These are phyloP conservation scores for Karalla daura DNA, from an alignment of 2,797 vertebrate species.

Conservation along the genomic window DNA sequence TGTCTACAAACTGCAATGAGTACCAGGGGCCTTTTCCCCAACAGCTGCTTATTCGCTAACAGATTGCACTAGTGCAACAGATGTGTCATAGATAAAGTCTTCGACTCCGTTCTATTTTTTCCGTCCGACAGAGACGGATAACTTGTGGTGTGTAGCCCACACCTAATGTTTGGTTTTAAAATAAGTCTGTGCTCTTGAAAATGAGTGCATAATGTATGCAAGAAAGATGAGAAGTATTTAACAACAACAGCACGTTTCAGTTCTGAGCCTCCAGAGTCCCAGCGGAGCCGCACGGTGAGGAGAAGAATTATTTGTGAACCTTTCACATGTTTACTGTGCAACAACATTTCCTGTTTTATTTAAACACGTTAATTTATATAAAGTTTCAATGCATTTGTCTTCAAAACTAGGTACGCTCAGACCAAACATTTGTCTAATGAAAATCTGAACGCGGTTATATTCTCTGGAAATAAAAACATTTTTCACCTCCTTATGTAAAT, in stretches of 20 bases:
- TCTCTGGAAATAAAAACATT: too few relatives aligned
- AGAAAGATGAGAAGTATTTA: conserved; percentile 11
- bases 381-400: not conserved
- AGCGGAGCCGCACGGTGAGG: not conserved
- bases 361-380: not conserved
- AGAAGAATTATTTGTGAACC: not conserved
- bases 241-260: not conserved
- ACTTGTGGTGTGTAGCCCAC: conserved; percentile 10
- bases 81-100: conserved; percentile 70
- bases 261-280: not conserved
- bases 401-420: too few relatives aligned
- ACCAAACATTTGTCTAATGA: not conserved
- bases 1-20: conserved; percentile 70
- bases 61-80: conserved; percentile 71
- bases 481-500: too few relatives aligned
- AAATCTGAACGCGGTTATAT: too few relatives aligned
- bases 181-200: conserved; percentile 17
- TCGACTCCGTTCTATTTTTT: not conserved
- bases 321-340: not conserved
- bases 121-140: conserved; percentile 49
- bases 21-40: conserved; percentile 68
- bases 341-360: not conserved
- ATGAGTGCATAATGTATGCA: conserved; percentile 2
- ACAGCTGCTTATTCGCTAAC: conserved; percentile 76
- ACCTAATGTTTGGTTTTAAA: conserved; percentile 31